These are phyloP conservation scores for Lysandra bellargus DNA, from an alignment of 2,888 invertebrate genomes.

Conservation along the genomic window DNA sequence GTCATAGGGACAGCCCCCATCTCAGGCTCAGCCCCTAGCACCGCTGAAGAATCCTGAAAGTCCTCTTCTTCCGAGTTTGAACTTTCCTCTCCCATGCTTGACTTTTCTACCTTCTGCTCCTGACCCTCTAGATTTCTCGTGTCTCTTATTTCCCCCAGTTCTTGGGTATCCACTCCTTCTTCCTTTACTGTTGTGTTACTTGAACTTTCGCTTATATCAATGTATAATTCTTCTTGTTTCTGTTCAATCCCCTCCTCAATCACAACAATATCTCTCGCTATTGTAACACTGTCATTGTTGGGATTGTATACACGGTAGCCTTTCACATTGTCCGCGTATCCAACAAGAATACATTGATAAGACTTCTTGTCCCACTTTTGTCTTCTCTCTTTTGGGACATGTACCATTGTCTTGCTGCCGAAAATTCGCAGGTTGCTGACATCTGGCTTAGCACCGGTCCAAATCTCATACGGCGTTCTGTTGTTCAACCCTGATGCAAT, in stretches of 20 bases:
- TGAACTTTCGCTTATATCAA: conserved; percentile 29
- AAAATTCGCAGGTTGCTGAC: background rate
- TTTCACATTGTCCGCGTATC: too few species aligned
- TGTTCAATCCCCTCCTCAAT: conserved; percentile 32
- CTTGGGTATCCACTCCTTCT: conserved; percentile 3
- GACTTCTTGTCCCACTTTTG: too few species aligned
- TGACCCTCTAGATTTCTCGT: background rate
- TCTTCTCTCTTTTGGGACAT: background rate
- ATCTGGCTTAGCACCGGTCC: background rate
- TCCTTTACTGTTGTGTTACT: background rate
- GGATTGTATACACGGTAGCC: too few species aligned
- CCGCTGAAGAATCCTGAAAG: too few species aligned
- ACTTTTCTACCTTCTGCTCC: background rate
- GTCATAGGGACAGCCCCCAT: too few species aligned
- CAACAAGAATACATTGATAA: too few species aligned
- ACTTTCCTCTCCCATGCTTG: background rate
- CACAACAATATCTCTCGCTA: conserved; percentile 33
- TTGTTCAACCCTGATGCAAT: background rate
- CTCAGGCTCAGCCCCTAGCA: too few species aligned
- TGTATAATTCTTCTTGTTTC: conserved; percentile 27
- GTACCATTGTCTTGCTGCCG: background rate
- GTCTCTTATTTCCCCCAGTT: background rate
- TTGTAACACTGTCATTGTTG: conserved; percentile 1
- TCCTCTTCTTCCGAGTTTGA: too few species aligned
- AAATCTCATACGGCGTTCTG: background rate